Evolutionary conservation across 2,888 invertebrate genomes (phyloP), one percentile per base, ranked within the genome.

Genomic region (Napeogenes inachia): DNA sequence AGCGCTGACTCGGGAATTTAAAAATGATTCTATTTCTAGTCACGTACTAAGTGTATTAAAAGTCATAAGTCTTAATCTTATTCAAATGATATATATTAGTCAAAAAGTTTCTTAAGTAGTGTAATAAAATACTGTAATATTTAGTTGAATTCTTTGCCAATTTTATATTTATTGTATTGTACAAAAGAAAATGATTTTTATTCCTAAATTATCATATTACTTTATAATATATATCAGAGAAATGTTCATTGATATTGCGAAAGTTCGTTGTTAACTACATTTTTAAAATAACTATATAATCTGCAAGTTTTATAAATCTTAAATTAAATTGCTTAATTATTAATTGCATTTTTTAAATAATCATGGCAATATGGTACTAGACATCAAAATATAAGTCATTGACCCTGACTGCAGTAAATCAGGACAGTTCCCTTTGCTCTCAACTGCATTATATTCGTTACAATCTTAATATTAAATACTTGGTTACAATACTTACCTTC

Each of bases 361-460:
- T 38, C 38, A 42, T 12, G 4, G 56, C 53, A 53, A 54, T 59
- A 59, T 56, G 56, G 62, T 53, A 59, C 46, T 55, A 56, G 62
- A n/a, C 62, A 62, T 59, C 65, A 64, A 63, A 68, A 67, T 67
- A 65, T 60, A 59, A 63, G 76, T 71, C 83, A 72, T 77, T 80
- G 81, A 83, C 81, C 84, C 73, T 61, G 65, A 64, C 70, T 73
- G 78, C 78, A 77, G 81, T 85, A 85, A 87, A 85, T 87, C 86
- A 85, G 42, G 10, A 42, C 42, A 10, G 42, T 80, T 79, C 77
- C 77, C 78, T 77, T 74, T 73, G 72, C 74, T 78, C 79, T 77
- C 74, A 74, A 73, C 75, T 74, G 71, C 72, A 72, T 75, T 72
- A 73, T 75, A 73, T 10, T 42, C 42, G 3, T 42, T 64, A 70